Evolutionary conservation across 2,888 invertebrate species (phyloP), one percentile per base, ranked within the genome.

Genomic region (Drosophila tanythrix): DNA sequence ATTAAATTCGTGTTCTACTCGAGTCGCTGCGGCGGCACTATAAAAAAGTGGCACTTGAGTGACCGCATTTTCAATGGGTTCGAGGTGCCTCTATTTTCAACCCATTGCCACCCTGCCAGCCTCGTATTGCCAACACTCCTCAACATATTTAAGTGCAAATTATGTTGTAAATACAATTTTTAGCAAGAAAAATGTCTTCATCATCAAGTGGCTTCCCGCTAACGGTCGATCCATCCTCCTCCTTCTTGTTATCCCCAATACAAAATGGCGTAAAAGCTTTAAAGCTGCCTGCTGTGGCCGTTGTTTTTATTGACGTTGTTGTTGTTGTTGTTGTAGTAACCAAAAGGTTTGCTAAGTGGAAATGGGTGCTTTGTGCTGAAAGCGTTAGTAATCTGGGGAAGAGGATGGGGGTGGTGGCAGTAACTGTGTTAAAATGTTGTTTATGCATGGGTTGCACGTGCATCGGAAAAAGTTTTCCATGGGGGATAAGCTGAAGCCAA

Each of bases 81-180:
- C 55, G 63, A 77, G 69, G 74, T 73, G 81, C 66, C 66, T 76
- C 46, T 59, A 53, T 59, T 65, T 35, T 38, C 59, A 55, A 35
- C 59, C 59, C 53, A n/a, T 18, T 25, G 21, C 8, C 33, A 15
- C 2, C 59, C 13, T 2, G 8, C 43, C 43, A 43, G 43, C 21
- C 21, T 25, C 46, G 46, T 25, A 15, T 46, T 46, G 8, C 21
- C 46, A 25, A 46, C 7, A 46, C 46, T 46, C 15, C 21, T 33
- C 18, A 21, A 36, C 61, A 57, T 66, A 60, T 71, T 80, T 74
- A 78, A 84, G 85, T 82, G 80, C 70, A 82, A 89, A 85, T 89
- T 82, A 89, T 88, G 88, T 88, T 88, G 89, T 88, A 90, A 86
- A 88, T 77, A 86, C 82, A 74, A 79, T 85, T 89, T 89, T 83